Percentiles rank a stretch among this genome's conserved stretches.
Conservation (phyloP, 2,113 vertebrate genomes). For the Dromiciops gliroides region DNA sequence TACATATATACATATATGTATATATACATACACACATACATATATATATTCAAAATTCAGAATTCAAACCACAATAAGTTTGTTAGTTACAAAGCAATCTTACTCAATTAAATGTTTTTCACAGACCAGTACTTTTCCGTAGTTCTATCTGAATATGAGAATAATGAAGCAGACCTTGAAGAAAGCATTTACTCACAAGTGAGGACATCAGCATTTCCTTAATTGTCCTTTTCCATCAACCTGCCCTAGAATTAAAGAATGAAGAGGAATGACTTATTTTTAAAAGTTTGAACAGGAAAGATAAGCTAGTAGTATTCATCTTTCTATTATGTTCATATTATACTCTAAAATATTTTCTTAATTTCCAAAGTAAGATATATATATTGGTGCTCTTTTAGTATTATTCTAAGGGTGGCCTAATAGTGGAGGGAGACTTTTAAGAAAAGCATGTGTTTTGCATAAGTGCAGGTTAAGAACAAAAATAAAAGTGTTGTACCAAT, state of each 20-base stretch:
- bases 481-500: neutral
- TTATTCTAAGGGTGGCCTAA: neutral
- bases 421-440: conserved; percentile 23
- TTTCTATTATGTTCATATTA: neutral
- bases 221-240: neutral
- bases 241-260: neutral
- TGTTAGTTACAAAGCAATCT: neutral
- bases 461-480: neutral
- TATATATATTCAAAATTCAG: neutral
- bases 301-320: neutral
- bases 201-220: neutral
- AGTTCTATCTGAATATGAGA: neutral
- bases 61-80: neutral
- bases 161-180: neutral
- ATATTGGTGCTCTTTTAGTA: neutral
- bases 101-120: neutral
- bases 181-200: neutral
- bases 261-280: neutral
- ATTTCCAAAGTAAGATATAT: neutral
- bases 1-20: neutral
- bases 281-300: neutral
- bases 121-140: conserved; percentile 8
- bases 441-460: conserved; percentile 12
- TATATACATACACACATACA: neutral
- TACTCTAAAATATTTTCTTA: neutral